These are phyloP conservation scores for Temnothorax curvispinosus DNA, from an alignment of 1,140 invertebrate species.

Conservation along the genomic window DNA sequence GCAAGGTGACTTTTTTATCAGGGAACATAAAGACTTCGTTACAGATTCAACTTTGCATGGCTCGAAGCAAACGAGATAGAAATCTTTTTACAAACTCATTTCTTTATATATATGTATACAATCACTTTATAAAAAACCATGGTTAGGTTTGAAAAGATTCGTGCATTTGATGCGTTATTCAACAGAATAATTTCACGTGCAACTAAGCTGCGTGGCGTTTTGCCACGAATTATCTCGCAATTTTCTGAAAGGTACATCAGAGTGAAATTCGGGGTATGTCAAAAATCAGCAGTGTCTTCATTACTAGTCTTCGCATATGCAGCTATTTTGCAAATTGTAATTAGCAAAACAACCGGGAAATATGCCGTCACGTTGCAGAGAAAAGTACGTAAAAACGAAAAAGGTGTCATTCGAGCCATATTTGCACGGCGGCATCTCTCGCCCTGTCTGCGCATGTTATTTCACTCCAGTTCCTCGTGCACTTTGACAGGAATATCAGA, in stretches of 20 bases:
- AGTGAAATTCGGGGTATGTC: conserved; percentile 40
- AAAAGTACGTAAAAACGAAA: conserved; percentile 33
- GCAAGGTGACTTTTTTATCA: neutral
- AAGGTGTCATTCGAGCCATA: conserved; percentile 18
- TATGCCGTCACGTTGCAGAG: neutral
- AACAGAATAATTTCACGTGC: conserved; percentile 41
- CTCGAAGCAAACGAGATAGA: neutral
- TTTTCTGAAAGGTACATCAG: conserved; percentile 20
- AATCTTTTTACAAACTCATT: neutral
- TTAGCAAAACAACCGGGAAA: conserved; percentile 17
- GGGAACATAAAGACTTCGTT: conserved; percentile 5
- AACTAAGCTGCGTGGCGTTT: conserved; percentile 10
- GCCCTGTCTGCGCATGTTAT: conserved; percentile 24
- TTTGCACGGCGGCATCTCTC: neutral
- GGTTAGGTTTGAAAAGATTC: neutral
- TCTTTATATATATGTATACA: neutral
- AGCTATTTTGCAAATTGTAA: conserved; percentile 57
- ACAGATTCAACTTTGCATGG: conserved; percentile 19
- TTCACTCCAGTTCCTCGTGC: conserved; percentile 23
- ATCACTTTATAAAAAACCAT: neutral
- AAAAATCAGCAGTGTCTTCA: conserved; percentile 33
- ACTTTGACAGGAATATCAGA: conserved; percentile 34
- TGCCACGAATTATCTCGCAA: conserved; percentile 18
- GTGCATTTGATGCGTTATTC: conserved; percentile 29
- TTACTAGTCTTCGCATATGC: conserved; percentile 16